Evolutionary conservation across 2,888 invertebrate genomes (phyloP).

Genomic region (Oscheius sp.): DNA sequence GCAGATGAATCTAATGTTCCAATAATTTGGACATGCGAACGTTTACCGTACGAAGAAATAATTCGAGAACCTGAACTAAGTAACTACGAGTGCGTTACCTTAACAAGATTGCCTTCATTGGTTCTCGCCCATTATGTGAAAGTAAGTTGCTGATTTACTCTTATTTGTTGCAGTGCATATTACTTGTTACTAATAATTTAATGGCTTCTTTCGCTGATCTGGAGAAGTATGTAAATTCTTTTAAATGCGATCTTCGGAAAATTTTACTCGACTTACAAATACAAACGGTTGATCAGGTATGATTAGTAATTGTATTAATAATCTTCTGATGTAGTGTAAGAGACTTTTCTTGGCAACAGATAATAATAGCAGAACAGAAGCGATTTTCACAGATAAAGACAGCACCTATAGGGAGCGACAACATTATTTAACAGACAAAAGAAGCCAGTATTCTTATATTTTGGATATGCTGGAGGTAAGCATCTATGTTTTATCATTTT

Average conservation of each 20-base stretch:
- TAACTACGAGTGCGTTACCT: not conserved
- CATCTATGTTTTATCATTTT: not conserved
- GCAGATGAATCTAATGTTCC: constrained; percentile 10
- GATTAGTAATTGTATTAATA: not conserved
- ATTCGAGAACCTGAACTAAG: not conserved
- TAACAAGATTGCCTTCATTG: not conserved
- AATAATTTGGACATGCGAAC: constrained; percentile 25
- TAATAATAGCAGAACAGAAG: not conserved
- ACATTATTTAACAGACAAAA: not conserved
- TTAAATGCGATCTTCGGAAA: not conserved
- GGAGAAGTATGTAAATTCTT: not conserved
- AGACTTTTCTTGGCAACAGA: not conserved
- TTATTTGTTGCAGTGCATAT: not conserved
- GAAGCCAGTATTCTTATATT: not conserved
- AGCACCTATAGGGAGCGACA: not conserved
- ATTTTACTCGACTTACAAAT: constrained; percentile 1
- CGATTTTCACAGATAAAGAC: not conserved
- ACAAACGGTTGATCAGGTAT: not conserved
- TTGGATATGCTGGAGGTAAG: not conserved
- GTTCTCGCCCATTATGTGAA: not conserved
- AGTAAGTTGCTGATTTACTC: not conserved
- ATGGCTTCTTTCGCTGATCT: not conserved
- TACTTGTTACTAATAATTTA: not conserved
- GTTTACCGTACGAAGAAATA: not conserved
- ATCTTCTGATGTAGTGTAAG: not conserved